A percentile compares a stretch with the other conserved stretches of the same genome.
Evolutionary conservation across 2,888 invertebrate genomes (phyloP).

Genomic region (Sycophila texana): DNA sequence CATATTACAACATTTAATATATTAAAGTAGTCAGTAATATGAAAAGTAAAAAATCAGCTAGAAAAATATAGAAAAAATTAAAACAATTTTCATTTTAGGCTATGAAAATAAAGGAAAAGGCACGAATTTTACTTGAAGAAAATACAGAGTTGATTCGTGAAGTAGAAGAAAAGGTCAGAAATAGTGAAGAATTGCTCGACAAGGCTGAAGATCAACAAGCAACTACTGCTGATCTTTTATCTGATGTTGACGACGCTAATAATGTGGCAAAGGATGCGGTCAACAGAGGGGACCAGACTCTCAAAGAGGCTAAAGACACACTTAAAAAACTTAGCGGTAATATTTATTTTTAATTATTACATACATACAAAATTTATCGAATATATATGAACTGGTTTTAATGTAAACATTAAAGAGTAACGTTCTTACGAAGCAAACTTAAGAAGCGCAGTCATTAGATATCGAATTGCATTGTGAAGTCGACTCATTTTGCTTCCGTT

Average conservation of each 20-base stretch:
- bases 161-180: slow-evolving; percentile 81
- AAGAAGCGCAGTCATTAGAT: too few relatives aligned
- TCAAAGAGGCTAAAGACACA: slow-evolving; percentile 88
- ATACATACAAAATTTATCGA: too few relatives aligned
- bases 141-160: slow-evolving; percentile 79
- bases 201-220: slow-evolving; percentile 84
- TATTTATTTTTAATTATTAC: slow-evolving; percentile 43
- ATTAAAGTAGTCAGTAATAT: too few relatives aligned
- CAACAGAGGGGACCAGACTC: slow-evolving; percentile 87
- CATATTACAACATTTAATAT: too few relatives aligned
- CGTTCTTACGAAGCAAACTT: too few relatives aligned
- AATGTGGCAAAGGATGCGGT: slow-evolving; percentile 90
- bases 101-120: slow-evolving; percentile 78
- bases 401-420: too few relatives aligned
- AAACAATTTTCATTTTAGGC: slow-evolving; percentile 68
- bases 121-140: slow-evolving; percentile 79
- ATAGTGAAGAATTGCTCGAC: slow-evolving; percentile 83
- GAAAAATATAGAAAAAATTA: not conserved
- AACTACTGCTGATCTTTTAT: slow-evolving; percentile 86
- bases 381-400: too few relatives aligned
- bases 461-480: too few relatives aligned
- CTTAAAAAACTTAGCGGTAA: slow-evolving; percentile 84
- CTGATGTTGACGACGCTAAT: slow-evolving; percentile 86
- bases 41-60: not conserved
- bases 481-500: too few relatives aligned